Evolutionary conservation across 2,888 invertebrate species (phyloP).

Genomic region (Hydraecia micacea): DNA sequence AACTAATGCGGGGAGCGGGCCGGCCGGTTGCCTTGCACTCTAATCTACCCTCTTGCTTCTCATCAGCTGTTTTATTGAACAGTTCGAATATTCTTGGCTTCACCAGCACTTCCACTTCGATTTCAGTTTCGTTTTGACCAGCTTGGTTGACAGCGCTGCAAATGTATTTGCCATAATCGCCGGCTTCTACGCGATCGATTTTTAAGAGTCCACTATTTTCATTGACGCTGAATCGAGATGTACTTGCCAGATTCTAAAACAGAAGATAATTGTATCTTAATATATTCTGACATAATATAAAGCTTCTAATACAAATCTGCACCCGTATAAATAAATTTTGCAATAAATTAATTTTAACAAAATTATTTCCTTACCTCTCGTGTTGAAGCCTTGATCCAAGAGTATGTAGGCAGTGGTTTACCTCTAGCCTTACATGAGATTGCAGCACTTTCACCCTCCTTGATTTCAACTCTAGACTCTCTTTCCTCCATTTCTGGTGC

Average conservation of each 20-base stretch:
- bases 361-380: conserved; percentile 84
- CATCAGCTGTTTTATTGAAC: conserved; percentile 92
- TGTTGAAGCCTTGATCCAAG: conserved; percentile 94
- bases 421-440: conserved; percentile 95
- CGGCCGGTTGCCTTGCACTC: conserved; percentile 95
- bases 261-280: neutral
- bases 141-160: conserved; percentile 95
- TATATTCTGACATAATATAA: neutral
- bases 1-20: conserved; percentile 95
- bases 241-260: conserved; percentile 92
- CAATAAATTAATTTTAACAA: neutral
- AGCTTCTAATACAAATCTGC: neutral
- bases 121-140: conserved; percentile 92
- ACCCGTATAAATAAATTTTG: neutral
- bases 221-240: conserved; percentile 92
- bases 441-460: conserved; percentile 95
- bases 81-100: conserved; percentile 95
- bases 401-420: conserved; percentile 95
- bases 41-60: conserved; percentile 91
- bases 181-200: conserved; percentile 93
- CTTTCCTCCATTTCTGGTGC: conserved; percentile 93
- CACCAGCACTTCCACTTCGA: conserved; percentile 93
- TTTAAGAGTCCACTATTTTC: conserved; percentile 93
- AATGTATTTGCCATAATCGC: conserved; percentile 95
- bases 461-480: conserved; percentile 91